Evolutionary conservation across 2,113 vertebrate species (phyloP), one percentile per base, ranked within the genome.

Genomic region (Boulengeromyrus knoepffleri): DNA sequence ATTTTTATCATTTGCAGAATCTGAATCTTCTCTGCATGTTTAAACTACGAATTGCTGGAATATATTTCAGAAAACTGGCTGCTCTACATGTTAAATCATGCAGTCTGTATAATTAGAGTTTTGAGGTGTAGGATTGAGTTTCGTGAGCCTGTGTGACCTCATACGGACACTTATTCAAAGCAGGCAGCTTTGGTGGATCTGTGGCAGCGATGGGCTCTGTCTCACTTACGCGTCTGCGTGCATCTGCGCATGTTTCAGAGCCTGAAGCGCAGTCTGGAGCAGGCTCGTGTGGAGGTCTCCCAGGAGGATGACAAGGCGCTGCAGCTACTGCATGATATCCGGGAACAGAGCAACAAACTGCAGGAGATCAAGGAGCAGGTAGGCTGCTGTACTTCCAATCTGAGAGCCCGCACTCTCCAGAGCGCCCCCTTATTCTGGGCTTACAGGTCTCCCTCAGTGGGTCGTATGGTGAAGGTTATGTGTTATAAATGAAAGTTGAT

Each of bases 331-430:
- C 98, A 99, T 12, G 99, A 99, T 94, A 99, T 99, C 94, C 96
- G 98, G 88, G 98, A 99, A 91, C 99, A 99, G 94, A 99, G 98
- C 96, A 97, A 97, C 96, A 99, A 99, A 95, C 97, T 99, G 92
- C 99, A 99, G 92, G 99, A 99, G 95, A 99, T 99, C 96, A 99
- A 99, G 95, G 98, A 99, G 93, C 99, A 99, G 97, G 99, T 99
- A 96, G 88, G 93, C 77, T 19, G 21, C 88, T 83, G 46, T 19
- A 10, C 13, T 31, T 12, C 1, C 39, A 19, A 1, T 24, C 53
- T 17, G 17, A 89, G 62, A 15, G 17, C 46, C 83, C 1, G 31
- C 83, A 39, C 45, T 10, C 31, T 42, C 84, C 47, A 17, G 66
- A 13, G 15, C 50, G 13, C 53, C 58, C 19, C 17, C 46, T 77